phyloP scores from a whole-genome alignment of 2,113 vertebrate genomes.

The Xiphophorus hellerii region DNA sequence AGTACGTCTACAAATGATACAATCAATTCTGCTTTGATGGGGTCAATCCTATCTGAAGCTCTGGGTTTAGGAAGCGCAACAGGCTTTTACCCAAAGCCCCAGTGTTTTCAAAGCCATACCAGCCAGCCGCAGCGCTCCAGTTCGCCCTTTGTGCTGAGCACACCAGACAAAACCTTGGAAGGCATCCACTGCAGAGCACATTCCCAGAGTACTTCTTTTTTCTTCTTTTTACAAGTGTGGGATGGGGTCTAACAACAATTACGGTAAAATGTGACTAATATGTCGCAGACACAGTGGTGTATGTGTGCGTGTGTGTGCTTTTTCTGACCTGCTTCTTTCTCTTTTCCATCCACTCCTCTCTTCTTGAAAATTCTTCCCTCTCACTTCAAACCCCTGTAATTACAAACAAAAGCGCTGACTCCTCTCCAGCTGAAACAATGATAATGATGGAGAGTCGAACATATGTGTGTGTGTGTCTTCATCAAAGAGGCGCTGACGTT shows the following conservation, averaged over 20 bases:
- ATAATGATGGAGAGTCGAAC: slow-evolving; percentile 76
- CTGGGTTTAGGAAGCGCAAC: slow-evolving; percentile 68
- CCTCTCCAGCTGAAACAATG: slow-evolving; percentile 79
- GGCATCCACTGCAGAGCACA: slow-evolving; percentile 73
- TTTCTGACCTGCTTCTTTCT: slow-evolving; percentile 68
- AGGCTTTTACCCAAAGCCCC: slow-evolving; percentile 60
- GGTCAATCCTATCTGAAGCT: slow-evolving; percentile 71
- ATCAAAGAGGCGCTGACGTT: slow-evolving; percentile 75
- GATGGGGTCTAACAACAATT: slow-evolving; percentile 83
- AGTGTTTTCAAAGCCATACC: slow-evolving; percentile 77
- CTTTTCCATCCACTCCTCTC: slow-evolving; percentile 69
- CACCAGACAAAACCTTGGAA: slow-evolving; percentile 80
- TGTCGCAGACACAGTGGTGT: slow-evolving; percentile 80
- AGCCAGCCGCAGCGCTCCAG: slow-evolving; percentile 73
- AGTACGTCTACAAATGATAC: slow-evolving; percentile 68
- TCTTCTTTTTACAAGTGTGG: slow-evolving; percentile 75
- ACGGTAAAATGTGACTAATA: slow-evolving; percentile 86
- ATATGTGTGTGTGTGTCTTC: slow-evolving; percentile 52
- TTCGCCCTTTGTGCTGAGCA: slow-evolving; percentile 74
- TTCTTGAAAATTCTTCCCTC: slow-evolving; percentile 69
- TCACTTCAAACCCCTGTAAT: slow-evolving; percentile 80
- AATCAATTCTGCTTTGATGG: slow-evolving; percentile 68
- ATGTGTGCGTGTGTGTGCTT: slow-evolving; percentile 50
- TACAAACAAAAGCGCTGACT: slow-evolving; percentile 83
- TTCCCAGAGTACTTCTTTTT: slow-evolving; percentile 73